Conservation (phyloP, 2,113 vertebrate genomes). For the Mus spicilegus region DNA sequence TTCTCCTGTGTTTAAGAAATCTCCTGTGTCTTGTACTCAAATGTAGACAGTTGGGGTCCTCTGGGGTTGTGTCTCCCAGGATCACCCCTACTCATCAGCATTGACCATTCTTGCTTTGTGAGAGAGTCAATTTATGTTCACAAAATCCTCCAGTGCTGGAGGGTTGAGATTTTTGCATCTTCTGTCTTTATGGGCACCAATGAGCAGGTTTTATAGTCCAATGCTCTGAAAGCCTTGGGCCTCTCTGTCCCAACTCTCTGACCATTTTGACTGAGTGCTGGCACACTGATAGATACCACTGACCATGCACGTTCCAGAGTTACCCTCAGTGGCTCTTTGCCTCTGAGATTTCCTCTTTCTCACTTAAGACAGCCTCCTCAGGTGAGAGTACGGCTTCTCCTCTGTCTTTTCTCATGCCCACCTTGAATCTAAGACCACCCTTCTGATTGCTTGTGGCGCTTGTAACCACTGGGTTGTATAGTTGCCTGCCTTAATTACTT, state of each 20-base stretch:
- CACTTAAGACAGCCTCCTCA: not conserved
- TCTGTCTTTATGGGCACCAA: conserved; percentile 18
- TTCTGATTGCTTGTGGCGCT: not conserved
- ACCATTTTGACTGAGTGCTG: conserved; percentile 1
- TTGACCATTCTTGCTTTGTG: not conserved
- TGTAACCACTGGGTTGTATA: not conserved
- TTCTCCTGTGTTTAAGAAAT: conserved; percentile 25
- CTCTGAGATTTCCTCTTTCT: not conserved
- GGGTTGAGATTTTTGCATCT: not conserved
- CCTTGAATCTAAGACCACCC: not conserved
- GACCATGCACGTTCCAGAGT: not conserved
- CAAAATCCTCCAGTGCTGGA: not conserved
- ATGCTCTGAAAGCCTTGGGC: conserved; percentile 2
- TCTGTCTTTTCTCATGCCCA: not conserved
- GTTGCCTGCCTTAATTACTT: no score
- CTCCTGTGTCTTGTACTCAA: conserved; percentile 55
- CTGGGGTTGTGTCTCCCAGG: conserved; percentile 42
- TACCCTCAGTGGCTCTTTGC: not conserved
- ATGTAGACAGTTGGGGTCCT: conserved; percentile 9
- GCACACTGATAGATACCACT: not conserved
- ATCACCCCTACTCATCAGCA: not conserved
- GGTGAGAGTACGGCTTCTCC: not conserved
- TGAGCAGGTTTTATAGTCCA: conserved; percentile 35
- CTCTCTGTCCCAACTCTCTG: not conserved
- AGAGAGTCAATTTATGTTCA: conserved; percentile 39